A percentile compares a stretch with the other conserved stretches of the same genome.
Conservation (phyloP, 2,797 vertebrate species). For the Gymnothorax javanicus region DNA sequence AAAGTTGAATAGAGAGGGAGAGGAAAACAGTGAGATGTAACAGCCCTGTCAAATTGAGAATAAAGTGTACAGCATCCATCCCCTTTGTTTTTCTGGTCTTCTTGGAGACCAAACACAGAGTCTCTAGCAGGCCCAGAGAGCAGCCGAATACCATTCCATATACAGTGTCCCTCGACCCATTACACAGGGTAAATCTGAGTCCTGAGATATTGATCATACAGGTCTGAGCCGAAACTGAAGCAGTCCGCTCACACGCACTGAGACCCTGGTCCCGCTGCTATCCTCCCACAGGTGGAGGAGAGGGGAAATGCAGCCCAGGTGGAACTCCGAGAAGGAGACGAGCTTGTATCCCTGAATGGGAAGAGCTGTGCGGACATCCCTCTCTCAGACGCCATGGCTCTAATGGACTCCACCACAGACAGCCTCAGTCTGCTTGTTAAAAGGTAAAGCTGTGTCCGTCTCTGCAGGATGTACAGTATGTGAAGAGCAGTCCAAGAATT, state of each 20-base stretch:
- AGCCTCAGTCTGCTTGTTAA: slow-evolving; percentile 88
- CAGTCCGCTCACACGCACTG: neutral
- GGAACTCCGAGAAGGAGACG: slow-evolving; percentile 86
- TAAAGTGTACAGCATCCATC: slow-evolving; percentile 8
- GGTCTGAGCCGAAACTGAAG: neutral
- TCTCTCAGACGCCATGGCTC: slow-evolving; percentile 78
- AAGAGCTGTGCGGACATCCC: slow-evolving; percentile 83
- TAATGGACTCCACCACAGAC: slow-evolving; percentile 80
- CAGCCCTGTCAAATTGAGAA: neutral
- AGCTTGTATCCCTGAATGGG: slow-evolving; percentile 91
- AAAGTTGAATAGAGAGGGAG: neutral
- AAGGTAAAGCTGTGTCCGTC: slow-evolving; percentile 74
- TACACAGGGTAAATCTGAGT: slow-evolving; percentile 33
- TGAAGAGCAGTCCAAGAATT: neutral
- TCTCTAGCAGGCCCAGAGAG: slow-evolving; percentile 45
- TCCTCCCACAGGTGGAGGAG: slow-evolving; percentile 74
- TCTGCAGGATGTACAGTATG: neutral
- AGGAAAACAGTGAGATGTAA: neutral
- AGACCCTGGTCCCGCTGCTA: neutral
- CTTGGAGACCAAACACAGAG: slow-evolving; percentile 61
- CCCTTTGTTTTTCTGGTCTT: slow-evolving; percentile 19
- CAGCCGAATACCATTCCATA: slow-evolving; percentile 72
- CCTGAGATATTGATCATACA: neutral
- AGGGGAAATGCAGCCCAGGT: slow-evolving; percentile 78
- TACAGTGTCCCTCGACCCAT: slow-evolving; percentile 64